Percentiles rank a stretch among this genome's conserved stretches.
Evolutionary conservation across 2,888 invertebrate genomes (phyloP).

Genomic region (Odontocolon sp.): DNA sequence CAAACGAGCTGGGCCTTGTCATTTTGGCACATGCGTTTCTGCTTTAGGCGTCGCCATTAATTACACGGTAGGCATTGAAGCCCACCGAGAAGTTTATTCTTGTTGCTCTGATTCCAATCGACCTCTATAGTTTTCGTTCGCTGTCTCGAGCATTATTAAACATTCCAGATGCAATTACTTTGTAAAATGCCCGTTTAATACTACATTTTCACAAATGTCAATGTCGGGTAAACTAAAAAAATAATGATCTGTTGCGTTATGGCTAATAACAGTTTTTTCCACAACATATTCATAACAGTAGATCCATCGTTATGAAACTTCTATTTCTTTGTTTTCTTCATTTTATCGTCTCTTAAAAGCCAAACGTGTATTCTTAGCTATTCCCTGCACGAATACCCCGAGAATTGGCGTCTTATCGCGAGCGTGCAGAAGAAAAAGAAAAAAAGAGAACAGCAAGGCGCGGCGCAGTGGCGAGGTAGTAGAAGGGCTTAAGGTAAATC

Average conservation of each 20-base stretch:
- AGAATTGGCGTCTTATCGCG: conserved; percentile 23
- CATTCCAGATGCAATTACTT: no score
- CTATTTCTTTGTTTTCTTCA: neutral
- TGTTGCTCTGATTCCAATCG: no score
- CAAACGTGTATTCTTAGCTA: neutral
- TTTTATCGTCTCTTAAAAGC: neutral
- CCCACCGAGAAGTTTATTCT: conserved; percentile 43
- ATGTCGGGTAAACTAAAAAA: no score
- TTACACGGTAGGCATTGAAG: conserved; percentile 43
- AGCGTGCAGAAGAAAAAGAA: conserved; percentile 2
- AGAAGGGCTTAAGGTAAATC: conserved; percentile 41
- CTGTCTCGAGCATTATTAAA: no score
- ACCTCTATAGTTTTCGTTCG: no score
- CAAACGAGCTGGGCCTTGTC: conserved; percentile 9
- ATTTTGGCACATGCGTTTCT: conserved; percentile 48
- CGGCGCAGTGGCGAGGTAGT: neutral
- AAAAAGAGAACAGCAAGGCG: neutral
- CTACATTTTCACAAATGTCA: neutral
- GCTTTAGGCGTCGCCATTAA: conserved; percentile 56
- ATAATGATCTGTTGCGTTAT: no score
- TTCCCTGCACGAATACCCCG: conserved; percentile 6
- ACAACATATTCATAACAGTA: neutral
- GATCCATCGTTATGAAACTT: conserved; percentile 17
- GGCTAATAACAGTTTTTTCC: no score
- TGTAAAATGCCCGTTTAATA: no score